Conservation (phyloP, 2,888 invertebrate genomes). For the Epinotia nisella region DNA sequence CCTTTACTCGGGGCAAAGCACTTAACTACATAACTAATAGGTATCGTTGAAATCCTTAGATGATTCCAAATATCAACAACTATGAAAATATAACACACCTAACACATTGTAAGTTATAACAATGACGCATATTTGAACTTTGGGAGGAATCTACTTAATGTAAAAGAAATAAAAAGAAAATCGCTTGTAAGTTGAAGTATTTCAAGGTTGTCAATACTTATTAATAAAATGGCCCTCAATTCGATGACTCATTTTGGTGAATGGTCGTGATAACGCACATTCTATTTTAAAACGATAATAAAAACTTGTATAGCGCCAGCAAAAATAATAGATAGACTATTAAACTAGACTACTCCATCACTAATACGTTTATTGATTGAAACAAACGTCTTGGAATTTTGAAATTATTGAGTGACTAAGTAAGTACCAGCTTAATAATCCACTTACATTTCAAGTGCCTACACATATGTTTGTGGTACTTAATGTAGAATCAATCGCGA, state of each 20-base stretch:
- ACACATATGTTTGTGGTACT: constrained; percentile 12
- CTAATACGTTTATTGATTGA: not conserved
- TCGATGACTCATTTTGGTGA: constrained; percentile 35
- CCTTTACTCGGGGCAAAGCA: too few relatives aligned
- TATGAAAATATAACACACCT: not conserved
- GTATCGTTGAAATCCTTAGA: not conserved
- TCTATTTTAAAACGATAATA: constrained; percentile 21
- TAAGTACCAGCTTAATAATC: not conserved
- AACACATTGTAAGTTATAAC: not conserved
- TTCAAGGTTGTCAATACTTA: constrained; percentile 24
- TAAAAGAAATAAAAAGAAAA: constrained; percentile 1
- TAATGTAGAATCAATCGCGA: constrained; percentile 15
- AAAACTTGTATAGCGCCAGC: not conserved
- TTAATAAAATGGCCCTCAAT: constrained; percentile 24
- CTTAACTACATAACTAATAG: not conserved
- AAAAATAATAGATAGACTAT: not conserved
- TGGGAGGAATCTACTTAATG: not conserved
- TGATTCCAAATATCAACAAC: not conserved
- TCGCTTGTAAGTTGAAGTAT: not conserved
- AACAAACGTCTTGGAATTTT: not conserved
- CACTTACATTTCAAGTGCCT: constrained; percentile 30
- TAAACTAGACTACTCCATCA: not conserved
- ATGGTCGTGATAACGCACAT: constrained; percentile 26
- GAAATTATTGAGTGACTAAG: not conserved
- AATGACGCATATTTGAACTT: not conserved